Evolutionary conservation across 2,797 vertebrate genomes (phyloP).

Genomic region (Arnoldichthys spilopterus): DNA sequence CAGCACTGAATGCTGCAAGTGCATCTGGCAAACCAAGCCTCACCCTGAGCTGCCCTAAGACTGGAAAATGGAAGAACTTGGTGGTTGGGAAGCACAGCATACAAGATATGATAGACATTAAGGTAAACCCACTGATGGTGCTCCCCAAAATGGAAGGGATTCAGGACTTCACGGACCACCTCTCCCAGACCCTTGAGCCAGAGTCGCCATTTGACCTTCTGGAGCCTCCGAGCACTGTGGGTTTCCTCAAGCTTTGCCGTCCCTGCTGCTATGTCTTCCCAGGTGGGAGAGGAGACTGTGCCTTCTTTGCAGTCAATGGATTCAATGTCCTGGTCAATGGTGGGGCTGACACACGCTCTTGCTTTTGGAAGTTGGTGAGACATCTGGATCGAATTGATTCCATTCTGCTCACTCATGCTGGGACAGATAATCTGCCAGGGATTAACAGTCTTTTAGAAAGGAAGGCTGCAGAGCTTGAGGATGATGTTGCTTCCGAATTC

Average conservation of each 20-base stretch:
- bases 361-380: slow-evolving; percentile 87
- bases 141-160: slow-evolving; percentile 78
- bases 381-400: slow-evolving; percentile 87
- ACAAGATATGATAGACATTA: slow-evolving; percentile 77
- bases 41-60: slow-evolving; percentile 87
- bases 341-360: slow-evolving; percentile 82
- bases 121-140: slow-evolving; percentile 73
- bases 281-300: slow-evolving; percentile 82
- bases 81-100: slow-evolving; percentile 74
- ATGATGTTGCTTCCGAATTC: slow-evolving; percentile 60
- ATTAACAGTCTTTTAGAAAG: slow-evolving; percentile 83
- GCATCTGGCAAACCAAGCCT: slow-evolving; percentile 75
- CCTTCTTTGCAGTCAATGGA: slow-evolving; percentile 86
- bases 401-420: slow-evolving; percentile 80
- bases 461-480: slow-evolving; percentile 81
- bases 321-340: slow-evolving; percentile 86
- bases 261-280: slow-evolving; percentile 90
- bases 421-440: slow-evolving; percentile 82
- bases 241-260: slow-evolving; percentile 83
- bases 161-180: slow-evolving; percentile 80
- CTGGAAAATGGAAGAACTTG: slow-evolving; percentile 82
- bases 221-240: slow-evolving; percentile 82
- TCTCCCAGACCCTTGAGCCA: slow-evolving; percentile 79
- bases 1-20: slow-evolving; percentile 74
- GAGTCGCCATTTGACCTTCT: slow-evolving; percentile 83